A percentile compares a stretch with the other conserved stretches of the same genome.
These are phyloP conservation scores for Pilophorus perplexus DNA, from an alignment of 2,888 invertebrate genomes.

Conservation along the genomic window DNA sequence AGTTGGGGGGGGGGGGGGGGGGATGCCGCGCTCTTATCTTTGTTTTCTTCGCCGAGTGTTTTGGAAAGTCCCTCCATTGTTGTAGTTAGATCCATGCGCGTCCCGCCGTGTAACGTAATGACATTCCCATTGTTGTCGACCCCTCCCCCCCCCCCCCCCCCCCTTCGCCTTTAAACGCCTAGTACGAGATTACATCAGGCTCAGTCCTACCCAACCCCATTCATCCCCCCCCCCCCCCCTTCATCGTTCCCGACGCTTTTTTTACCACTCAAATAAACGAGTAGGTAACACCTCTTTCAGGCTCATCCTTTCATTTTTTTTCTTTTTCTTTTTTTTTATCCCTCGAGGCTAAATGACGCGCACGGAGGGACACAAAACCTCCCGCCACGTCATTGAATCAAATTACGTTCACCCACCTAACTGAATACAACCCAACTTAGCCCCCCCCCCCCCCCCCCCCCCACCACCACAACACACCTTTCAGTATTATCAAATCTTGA, in stretches of 20 bases:
- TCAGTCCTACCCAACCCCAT: neutral
- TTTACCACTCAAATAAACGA: conserved; percentile 1
- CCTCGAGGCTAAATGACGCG: no score
- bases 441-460: no score
- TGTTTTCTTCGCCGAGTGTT: conserved; percentile 14
- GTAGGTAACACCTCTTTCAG: conserved; percentile 7
- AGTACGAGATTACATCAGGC: conserved; percentile 19
- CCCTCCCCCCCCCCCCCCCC: conserved; percentile 2
- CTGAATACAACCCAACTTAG: no score
- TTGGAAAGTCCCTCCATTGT: conserved; percentile 4
- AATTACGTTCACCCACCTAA: no score
- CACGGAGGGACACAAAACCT: no score
- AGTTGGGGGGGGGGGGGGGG: neutral
- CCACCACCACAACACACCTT: no score
- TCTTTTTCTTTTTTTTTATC: no score
- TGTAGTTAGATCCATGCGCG: conserved; percentile 18
- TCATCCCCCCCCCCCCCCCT: neutral
- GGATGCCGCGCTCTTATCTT: conserved; percentile 9
- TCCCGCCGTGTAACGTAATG: conserved; percentile 19
- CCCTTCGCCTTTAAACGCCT: no score
- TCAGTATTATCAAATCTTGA: no score
- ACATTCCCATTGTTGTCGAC: conserved; percentile 15
- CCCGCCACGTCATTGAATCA: no score
- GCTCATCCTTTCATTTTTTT: neutral
- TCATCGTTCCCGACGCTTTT: neutral